Evolutionary conservation across 2,797 vertebrate species (phyloP).

Genomic region (Betta splendens): DNA sequence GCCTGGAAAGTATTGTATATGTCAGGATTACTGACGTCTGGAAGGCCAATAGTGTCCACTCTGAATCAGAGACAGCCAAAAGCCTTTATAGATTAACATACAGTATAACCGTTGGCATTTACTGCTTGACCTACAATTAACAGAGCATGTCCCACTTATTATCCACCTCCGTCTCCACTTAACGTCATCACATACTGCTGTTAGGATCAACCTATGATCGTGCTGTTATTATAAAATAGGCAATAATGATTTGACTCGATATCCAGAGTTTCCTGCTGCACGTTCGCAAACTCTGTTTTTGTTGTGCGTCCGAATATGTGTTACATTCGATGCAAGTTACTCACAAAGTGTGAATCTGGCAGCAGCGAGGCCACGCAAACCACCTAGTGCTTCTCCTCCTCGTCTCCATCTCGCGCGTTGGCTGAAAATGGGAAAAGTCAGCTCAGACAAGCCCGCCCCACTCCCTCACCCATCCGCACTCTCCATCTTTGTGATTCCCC

Average conservation of each 20-base stretch:
- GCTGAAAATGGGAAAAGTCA: slow-evolving; percentile 15
- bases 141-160: neutral
- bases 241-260: neutral
- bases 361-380: slow-evolving; percentile 23
- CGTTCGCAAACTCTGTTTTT: slow-evolving; percentile 23
- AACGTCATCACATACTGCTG: neutral
- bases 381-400: slow-evolving; percentile 12
- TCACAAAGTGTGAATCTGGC: slow-evolving; percentile 45
- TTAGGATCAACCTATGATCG: neutral
- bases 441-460: slow-evolving; percentile 16
- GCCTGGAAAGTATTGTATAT: no score
- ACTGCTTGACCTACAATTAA: neutral
- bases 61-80: no score
- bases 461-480: slow-evolving; percentile 8
- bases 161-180: neutral
- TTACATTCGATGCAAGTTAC: slow-evolving; percentile 26
- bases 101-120: neutral
- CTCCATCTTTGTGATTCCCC: neutral
- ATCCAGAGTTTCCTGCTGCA: neutral
- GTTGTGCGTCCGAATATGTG: slow-evolving; percentile 7
- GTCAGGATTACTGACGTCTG: neutral
- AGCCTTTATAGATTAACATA: neutral
- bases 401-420: slow-evolving; percentile 3
- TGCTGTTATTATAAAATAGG: neutral
- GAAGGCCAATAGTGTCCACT: no score